A percentile compares a stretch with the other conserved stretches of the same genome.
phyloP scores from a whole-genome alignment of 1,140 invertebrate genomes.

The Uloborus diversus region DNA sequence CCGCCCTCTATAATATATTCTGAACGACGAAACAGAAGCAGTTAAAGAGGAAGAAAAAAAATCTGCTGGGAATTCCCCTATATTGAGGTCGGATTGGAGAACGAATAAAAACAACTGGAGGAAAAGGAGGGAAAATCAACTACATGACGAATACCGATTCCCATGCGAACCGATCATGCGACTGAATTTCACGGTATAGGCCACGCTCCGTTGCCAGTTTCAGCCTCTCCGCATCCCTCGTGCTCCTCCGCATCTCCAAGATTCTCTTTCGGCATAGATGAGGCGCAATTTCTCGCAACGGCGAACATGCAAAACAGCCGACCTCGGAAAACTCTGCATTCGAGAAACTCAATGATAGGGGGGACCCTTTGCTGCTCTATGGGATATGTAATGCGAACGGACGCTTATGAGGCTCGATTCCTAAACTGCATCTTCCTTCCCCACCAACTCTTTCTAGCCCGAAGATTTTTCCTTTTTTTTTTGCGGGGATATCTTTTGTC shows the following conservation, averaged over 20 bases:
- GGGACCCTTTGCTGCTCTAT: constrained; percentile 39
- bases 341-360: constrained; percentile 20
- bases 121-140: neutral
- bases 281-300: constrained; percentile 53
- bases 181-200: constrained; percentile 52
- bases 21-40: too few relatives aligned
- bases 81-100: too few relatives aligned
- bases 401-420: constrained; percentile 52
- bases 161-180: constrained; percentile 52
- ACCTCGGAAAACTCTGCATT: constrained; percentile 13
- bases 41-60: too few relatives aligned
- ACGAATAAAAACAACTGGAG: neutral
- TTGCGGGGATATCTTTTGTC: neutral
- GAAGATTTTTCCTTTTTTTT: neutral
- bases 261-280: constrained; percentile 45
- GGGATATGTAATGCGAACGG: constrained; percentile 51
- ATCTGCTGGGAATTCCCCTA: too few relatives aligned
- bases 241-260: constrained; percentile 41
- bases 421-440: neutral
- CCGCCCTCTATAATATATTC: too few relatives aligned
- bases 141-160: constrained; percentile 52
- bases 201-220: constrained; percentile 39
- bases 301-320: constrained; percentile 52
- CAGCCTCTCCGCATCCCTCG: constrained; percentile 13
- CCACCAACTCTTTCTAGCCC: constrained; percentile 15